These are phyloP conservation scores for Atta texana DNA, from an alignment of 1,140 invertebrate genomes.

Conservation along the genomic window DNA sequence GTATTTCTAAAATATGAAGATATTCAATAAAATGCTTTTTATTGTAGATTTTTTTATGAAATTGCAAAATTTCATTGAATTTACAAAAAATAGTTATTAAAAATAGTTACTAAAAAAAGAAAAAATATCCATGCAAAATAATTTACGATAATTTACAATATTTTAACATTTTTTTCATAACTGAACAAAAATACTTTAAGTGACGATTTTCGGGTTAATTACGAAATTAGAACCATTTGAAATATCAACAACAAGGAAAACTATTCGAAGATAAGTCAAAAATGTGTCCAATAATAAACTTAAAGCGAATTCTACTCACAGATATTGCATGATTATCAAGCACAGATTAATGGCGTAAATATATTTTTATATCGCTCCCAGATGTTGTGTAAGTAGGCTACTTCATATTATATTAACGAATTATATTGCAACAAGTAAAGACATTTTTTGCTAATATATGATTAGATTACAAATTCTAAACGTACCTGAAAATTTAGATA, in stretches of 20 bases:
- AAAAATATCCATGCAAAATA: too few species aligned
- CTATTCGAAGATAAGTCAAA: conserved; percentile 1
- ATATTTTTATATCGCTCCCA: neutral
- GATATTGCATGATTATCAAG: conserved; percentile 14
- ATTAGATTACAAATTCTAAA: neutral
- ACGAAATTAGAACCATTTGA: neutral
- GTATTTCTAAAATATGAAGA: too few species aligned
- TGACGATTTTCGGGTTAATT: too few species aligned
- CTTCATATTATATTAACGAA: conserved; percentile 2
- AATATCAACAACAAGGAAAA: neutral
- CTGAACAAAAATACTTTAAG: too few species aligned
- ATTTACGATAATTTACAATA: too few species aligned
- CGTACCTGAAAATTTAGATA: neutral
- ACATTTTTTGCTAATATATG: conserved; percentile 9
- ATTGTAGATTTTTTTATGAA: too few species aligned
- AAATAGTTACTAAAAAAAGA: too few species aligned
- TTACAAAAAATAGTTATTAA: too few species aligned
- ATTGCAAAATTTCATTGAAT: too few species aligned
- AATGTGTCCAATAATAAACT: neutral
- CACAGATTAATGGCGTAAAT: conserved; percentile 13
- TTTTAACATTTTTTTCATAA: too few species aligned
- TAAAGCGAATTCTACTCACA: neutral
- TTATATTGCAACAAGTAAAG: conserved; percentile 2
- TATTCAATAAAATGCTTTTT: too few species aligned
- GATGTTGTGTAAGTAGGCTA: conserved; percentile 7